phyloP scores from a whole-genome alignment of 2,888 invertebrate species.

The Ferdinandea cuprea region DNA sequence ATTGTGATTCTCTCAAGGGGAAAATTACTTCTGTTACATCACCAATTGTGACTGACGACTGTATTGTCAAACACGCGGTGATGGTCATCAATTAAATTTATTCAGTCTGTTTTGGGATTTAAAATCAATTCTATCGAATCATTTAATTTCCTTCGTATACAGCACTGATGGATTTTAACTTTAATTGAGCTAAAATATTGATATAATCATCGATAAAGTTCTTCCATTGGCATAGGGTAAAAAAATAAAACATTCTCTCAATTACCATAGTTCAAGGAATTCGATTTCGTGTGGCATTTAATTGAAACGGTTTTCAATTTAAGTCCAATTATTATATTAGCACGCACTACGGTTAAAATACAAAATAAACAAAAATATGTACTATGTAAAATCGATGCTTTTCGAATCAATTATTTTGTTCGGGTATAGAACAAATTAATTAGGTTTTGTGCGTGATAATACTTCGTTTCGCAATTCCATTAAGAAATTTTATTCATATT shows the following conservation, averaged over 20 bases:
- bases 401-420: not conserved
- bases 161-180: slow-evolving; percentile 20
- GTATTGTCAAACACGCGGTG: too few species aligned
- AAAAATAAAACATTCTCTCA: not conserved
- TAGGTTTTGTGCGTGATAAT: not conserved
- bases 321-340: not conserved
- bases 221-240: not conserved
- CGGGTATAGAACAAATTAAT: not conserved
- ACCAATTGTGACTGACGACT: not conserved
- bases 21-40: slow-evolving; percentile 22
- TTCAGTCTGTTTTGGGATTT: too few species aligned
- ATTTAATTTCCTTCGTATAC: not conserved
- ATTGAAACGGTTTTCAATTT: not conserved
- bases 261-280: not conserved
- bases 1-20: slow-evolving; percentile 24
- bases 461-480: not conserved
- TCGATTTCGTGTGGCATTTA: slow-evolving; percentile 9
- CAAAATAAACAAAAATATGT: not conserved
- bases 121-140: too few species aligned
- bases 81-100: too few species aligned
- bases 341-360: not conserved
- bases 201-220: not conserved
- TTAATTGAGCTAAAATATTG: slow-evolving; percentile 9
- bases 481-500: not conserved
- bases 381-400: not conserved